Evolutionary conservation across 2,888 invertebrate genomes (phyloP), one percentile per base, ranked within the genome.

Genomic region (Yponomeuta malinellus): DNA sequence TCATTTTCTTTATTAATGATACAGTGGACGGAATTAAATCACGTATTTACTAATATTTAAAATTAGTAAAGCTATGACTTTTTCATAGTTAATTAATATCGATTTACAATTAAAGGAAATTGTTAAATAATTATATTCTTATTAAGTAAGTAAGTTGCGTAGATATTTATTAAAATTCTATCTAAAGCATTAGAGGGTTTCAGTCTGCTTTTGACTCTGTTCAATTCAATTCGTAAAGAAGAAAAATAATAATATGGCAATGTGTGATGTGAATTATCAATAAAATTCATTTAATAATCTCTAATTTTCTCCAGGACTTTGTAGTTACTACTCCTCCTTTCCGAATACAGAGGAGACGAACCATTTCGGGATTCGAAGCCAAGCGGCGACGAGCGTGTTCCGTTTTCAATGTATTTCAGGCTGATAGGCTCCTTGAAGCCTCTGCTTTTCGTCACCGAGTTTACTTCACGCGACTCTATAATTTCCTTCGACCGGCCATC

Each of bases 381-480:
- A 23, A 83, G 81, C 15, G 86, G 84, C 2, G 84, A 80, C 9
- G 84, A 78, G 78, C 93, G 86, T 74, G 85, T 77, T 71, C 93
- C 88, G 75, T 93, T 89, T 76, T 94, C 94, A 71, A 94, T 91
- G 79, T 94, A 94, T 77, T 94, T 93, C 15, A 92, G 77, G 74
- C 84, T 87, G 10, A 88, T 77, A 52, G 92, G 88, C 74, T 93
- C 93, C 77, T 93, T 89, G 77, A 91, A 93, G 6, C 90, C 90
- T 73, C 93, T 90, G 80, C 94, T 94, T 78, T 95, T 95, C 33
- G 95, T 95, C 68, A 95, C 93, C 2, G 95, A 95, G 81, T 95
- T 95, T 10, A 94, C 94, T 84, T 95, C 95, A 71, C 94, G 94
- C 0, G 95, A 95, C 79, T 95, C 94, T 68, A 95, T 94, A 63